These are phyloP conservation scores for Syrphus vitripennis DNA, from an alignment of 2,888 invertebrate species.

Conservation along the genomic window DNA sequence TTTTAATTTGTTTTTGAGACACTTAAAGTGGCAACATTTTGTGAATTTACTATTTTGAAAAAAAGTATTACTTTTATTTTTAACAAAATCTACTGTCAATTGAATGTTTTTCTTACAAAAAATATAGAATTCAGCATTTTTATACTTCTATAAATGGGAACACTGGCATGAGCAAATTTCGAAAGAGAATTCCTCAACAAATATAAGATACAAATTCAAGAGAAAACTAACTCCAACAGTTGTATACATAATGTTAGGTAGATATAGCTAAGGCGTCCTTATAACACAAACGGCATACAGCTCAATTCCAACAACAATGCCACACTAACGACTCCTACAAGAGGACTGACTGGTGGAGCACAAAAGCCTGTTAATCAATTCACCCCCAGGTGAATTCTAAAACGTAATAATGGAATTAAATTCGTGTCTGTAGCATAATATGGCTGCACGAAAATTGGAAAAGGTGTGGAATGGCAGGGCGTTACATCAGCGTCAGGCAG, in stretches of 20 bases:
- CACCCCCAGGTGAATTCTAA: constrained; percentile 75
- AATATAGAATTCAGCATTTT: no score
- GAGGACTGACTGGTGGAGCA: constrained; percentile 54
- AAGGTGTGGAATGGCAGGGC: constrained; percentile 70
- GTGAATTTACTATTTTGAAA: no score
- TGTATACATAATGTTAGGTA: no score
- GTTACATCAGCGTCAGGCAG: constrained; percentile 58
- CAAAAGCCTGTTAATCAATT: constrained; percentile 74
- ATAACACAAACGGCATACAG: constrained; percentile 25
- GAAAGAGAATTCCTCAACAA: neutral
- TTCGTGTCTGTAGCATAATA: constrained; percentile 73
- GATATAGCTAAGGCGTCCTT: neutral
- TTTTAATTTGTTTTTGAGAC: neutral
- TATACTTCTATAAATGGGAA: neutral
- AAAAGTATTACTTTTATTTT: no score
- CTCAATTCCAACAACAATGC: constrained; percentile 35
- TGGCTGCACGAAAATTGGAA: constrained; percentile 72
- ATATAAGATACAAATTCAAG: constrained; percentile 1
- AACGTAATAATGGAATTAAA: constrained; percentile 75
- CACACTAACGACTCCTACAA: constrained; percentile 22
- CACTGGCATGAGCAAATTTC: neutral
- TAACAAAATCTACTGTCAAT: no score
- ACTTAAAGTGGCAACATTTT: no score
- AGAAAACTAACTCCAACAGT: neutral
- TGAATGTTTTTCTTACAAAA: no score